These are phyloP conservation scores for Eulemur mongoz DNA, from an alignment of 2,797 vertebrate species.

Conservation along the genomic window DNA sequence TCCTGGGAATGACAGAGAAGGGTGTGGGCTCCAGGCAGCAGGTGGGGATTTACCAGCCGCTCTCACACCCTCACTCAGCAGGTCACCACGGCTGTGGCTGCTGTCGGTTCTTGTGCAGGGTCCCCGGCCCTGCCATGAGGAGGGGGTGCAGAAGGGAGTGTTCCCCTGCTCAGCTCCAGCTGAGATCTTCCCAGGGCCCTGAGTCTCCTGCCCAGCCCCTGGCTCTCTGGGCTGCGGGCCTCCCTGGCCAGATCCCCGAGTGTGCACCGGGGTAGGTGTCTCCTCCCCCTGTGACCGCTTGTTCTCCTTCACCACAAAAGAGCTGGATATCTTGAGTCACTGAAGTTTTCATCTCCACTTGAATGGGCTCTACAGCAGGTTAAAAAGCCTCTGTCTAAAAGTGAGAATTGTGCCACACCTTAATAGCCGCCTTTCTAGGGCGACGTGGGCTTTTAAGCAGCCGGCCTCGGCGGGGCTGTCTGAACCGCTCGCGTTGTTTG, in stretches of 20 bases:
- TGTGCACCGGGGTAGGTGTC: slow-evolving; percentile 60
- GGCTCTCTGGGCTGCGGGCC: not conserved
- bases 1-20: not conserved
- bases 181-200: not conserved
- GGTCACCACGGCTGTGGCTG: not conserved
- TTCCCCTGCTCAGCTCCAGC: too few relatives aligned
- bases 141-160: not conserved
- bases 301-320: slow-evolving; percentile 84
- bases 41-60: not conserved
- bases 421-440: slow-evolving; percentile 61
- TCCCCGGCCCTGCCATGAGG: not conserved
- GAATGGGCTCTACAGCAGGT: slow-evolving; percentile 83
- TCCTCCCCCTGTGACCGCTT: slow-evolving; percentile 70
- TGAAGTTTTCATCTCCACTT: slow-evolving; percentile 81
- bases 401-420: slow-evolving; percentile 74
- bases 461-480: slow-evolving; percentile 31
- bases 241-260: not conserved
- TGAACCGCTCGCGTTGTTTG: slow-evolving; percentile 45
- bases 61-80: not conserved
- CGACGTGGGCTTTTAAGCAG: slow-evolving; percentile 51
- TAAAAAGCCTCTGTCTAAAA: slow-evolving; percentile 79
- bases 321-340: slow-evolving; percentile 65
- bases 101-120: not conserved
- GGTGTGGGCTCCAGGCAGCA: not conserved
- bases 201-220: not conserved